These are phyloP conservation scores for Prinia subflava DNA, from an alignment of 2,113 vertebrate genomes.

Conservation along the genomic window DNA sequence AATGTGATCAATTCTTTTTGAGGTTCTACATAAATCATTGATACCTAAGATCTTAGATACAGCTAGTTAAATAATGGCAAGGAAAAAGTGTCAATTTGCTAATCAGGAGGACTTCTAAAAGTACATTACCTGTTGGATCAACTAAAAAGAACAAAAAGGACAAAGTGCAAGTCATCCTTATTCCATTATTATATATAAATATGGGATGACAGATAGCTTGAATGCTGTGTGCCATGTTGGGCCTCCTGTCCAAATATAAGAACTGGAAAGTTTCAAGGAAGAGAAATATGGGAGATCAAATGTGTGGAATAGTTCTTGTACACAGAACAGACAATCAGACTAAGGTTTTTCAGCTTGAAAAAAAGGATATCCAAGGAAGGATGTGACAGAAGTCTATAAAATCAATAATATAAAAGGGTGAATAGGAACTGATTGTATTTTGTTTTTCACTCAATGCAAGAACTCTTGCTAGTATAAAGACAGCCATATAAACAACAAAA, in stretches of 20 bases:
- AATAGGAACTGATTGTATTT: neutral
- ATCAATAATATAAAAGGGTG: neutral
- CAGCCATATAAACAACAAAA: neutral
- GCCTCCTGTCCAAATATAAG: neutral
- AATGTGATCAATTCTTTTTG: neutral
- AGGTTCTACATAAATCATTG: neutral
- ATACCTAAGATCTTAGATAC: neutral
- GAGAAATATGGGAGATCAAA: neutral
- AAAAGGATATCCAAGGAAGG: neutral
- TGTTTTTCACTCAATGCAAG: neutral
- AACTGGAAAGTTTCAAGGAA: neutral
- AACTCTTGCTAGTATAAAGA: neutral
- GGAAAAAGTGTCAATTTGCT: neutral
- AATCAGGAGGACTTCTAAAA: neutral
- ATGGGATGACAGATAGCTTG: neutral
- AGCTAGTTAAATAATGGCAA: neutral
- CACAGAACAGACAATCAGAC: neutral
- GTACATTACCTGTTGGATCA: neutral
- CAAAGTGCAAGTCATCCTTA: neutral
- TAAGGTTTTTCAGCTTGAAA: neutral
- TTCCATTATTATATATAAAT: neutral
- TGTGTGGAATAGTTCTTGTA: neutral
- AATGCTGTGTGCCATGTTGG: neutral
- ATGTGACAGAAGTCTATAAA: neutral
- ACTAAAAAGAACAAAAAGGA: neutral